Evolutionary conservation across 2,888 invertebrate genomes (phyloP).

Genomic region (Watsonalla cultraria): DNA sequence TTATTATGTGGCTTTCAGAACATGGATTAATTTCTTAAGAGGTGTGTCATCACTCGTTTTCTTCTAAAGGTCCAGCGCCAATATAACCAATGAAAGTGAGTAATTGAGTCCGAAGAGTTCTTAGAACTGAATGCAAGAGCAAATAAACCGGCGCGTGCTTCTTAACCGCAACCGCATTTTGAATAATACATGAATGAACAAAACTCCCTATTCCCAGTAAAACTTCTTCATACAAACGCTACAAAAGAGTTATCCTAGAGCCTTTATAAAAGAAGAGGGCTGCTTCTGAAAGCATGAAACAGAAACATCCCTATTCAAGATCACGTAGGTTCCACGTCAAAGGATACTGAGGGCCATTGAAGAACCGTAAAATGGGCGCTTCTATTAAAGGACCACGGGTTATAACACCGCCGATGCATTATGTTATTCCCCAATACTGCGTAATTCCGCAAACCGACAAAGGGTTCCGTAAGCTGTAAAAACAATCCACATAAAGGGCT

Average conservation of each 20-base stretch:
- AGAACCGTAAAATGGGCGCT: slow-evolving; percentile 57
- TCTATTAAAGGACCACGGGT: slow-evolving; percentile 24
- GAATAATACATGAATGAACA: slow-evolving; percentile 1
- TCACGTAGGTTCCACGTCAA: slow-evolving; percentile 62
- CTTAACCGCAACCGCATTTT: background rate
- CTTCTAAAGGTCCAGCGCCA: no score
- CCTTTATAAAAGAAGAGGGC: slow-evolving; percentile 15
- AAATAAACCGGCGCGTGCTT: background rate
- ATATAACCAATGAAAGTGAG: background rate
- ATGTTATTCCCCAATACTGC: slow-evolving; percentile 40
- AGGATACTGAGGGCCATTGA: slow-evolving; percentile 52
- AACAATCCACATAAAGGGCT: slow-evolving; percentile 61
- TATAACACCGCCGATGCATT: slow-evolving; percentile 42
- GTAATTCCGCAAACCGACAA: slow-evolving; percentile 66
- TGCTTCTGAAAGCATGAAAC: slow-evolving; percentile 53
- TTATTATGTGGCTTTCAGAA: no score
- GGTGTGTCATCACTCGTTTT: no score
- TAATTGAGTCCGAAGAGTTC: background rate
- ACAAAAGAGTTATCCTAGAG: slow-evolving; percentile 20
- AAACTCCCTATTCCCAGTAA: background rate
- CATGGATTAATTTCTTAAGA: no score
- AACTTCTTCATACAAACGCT: slow-evolving; percentile 24
- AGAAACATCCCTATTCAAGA: slow-evolving; percentile 63
- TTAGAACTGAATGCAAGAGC: background rate
- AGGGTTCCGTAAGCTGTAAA: slow-evolving; percentile 74